These are phyloP conservation scores for Ophion costatus DNA, from an alignment of 2,888 invertebrate species.

Conservation along the genomic window DNA sequence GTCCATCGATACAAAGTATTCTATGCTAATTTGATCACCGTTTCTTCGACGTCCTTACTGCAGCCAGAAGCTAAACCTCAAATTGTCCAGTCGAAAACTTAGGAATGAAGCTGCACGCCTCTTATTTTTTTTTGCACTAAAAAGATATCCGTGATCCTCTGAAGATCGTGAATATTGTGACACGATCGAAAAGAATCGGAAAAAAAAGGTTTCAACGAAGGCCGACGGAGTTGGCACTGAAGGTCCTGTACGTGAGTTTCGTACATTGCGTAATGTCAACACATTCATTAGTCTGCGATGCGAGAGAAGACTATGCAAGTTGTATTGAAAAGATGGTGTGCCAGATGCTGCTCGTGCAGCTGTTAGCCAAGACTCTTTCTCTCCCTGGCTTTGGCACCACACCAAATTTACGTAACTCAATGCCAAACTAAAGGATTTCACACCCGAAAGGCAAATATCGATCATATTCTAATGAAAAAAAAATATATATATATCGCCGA, in stretches of 20 bases:
- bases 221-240: constrained; percentile 6
- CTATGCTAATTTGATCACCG: neutral
- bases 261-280: constrained; percentile 47
- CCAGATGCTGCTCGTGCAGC: constrained; percentile 56
- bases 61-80: neutral
- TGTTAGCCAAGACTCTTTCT: constrained; percentile 40
- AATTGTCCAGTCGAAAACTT: neutral
- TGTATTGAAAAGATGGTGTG: constrained; percentile 57
- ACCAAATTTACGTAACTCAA: constrained; percentile 52
- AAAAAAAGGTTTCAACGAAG: neutral
- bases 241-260: neutral
- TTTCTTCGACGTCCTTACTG: neutral
- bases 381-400: neutral
- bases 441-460: neutral
- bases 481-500: neutral
- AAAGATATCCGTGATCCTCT: neutral
- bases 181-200: neutral
- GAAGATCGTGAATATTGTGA: neutral
- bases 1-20: neutral
- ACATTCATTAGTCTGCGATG: constrained; percentile 26
- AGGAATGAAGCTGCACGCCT: neutral
- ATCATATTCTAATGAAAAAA: neutral
- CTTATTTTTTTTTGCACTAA: neutral
- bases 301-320: constrained; percentile 36
- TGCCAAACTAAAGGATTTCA: constrained; percentile 18